Evolutionary conservation across 2,113 vertebrate genomes (phyloP).

Genomic region (Xenus cinereus): DNA sequence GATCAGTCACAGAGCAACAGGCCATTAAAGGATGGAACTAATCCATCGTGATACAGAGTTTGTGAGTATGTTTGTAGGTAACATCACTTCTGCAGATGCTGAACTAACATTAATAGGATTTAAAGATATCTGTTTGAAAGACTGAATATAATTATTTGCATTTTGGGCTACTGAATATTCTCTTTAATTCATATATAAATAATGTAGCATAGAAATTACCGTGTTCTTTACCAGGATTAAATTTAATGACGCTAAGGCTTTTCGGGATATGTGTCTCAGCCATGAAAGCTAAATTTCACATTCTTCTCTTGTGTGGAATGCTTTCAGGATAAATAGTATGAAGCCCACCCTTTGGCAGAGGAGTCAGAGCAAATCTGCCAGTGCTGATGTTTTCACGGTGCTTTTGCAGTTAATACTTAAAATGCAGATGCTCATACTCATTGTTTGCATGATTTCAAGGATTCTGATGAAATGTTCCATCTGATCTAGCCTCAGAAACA

Average conservation of each 20-base stretch:
- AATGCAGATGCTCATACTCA: constrained; percentile 21
- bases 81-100: neutral
- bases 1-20: neutral
- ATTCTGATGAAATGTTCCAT: constrained; percentile 34
- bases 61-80: neutral
- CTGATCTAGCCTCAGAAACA: constrained; percentile 16
- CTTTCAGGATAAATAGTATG: neutral
- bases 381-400: neutral
- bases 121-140: neutral
- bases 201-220: neutral
- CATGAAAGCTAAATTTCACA: neutral
- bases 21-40: neutral
- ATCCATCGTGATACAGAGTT: neutral
- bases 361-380: neutral
- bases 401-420: constrained; percentile 43
- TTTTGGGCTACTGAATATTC: neutral
- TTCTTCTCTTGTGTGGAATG: neutral
- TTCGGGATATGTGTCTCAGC: neutral
- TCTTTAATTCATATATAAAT: constrained; percentile 5
- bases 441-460: constrained; percentile 29
- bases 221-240: neutral
- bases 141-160: neutral
- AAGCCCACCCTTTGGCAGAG: neutral
- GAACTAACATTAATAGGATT: neutral
- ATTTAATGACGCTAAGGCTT: neutral